Conservation (phyloP, 2,888 invertebrate genomes). For the Criorhina ranunculi region DNA sequence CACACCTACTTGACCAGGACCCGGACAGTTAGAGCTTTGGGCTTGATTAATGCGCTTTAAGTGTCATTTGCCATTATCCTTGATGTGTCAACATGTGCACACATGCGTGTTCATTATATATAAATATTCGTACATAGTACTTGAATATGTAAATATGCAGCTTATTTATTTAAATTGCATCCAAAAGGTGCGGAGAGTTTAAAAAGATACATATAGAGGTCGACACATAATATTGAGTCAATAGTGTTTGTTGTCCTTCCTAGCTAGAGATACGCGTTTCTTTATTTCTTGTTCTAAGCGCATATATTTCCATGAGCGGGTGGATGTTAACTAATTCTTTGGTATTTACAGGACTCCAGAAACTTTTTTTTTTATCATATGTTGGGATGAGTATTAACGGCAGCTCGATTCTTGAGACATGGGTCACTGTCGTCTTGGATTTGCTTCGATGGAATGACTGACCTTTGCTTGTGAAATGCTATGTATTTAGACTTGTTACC, state of each 20-base stretch:
- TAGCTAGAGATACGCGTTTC: background rate
- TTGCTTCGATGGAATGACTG: no score
- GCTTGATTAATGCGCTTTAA: slow-evolving; percentile 66
- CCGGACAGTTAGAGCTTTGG: slow-evolving; percentile 39
- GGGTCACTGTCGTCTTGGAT: no score
- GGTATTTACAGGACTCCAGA: no score
- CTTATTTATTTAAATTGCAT: slow-evolving; percentile 36
- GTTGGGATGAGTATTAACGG: no score
- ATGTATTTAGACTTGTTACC: no score
- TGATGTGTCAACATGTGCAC: slow-evolving; percentile 41
- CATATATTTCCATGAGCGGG: no score
- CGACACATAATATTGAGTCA: background rate
- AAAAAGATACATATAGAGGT: background rate
- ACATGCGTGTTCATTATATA: slow-evolving; percentile 52
- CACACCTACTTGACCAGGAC: slow-evolving; percentile 49
- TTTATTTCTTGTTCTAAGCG: no score
- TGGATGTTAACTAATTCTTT: no score
- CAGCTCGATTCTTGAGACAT: no score
- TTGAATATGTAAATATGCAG: slow-evolving; percentile 11
- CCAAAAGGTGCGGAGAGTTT: background rate
- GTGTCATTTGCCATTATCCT: slow-evolving; percentile 49
- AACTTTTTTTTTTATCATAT: no score
- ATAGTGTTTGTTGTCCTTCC: background rate
- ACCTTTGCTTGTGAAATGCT: no score
- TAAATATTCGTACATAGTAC: background rate